Conservation (phyloP, 2,888 invertebrate genomes). For the Brachyptera risi region DNA sequence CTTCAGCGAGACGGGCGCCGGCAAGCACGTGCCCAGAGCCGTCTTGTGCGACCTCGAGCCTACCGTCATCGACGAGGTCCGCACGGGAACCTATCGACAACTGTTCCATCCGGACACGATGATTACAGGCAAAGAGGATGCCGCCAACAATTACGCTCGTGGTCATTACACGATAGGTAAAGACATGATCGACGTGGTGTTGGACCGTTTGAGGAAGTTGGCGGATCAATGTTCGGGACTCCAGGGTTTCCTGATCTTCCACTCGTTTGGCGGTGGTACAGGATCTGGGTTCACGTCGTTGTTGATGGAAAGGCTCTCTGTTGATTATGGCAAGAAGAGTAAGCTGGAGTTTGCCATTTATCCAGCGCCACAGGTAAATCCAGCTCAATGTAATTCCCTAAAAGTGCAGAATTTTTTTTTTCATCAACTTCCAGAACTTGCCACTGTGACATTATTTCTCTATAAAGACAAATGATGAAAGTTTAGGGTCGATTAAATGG, state of each 20-base stretch:
- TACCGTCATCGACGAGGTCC: slow-evolving; percentile 87
- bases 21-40: slow-evolving; percentile 92
- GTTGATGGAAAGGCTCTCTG: slow-evolving; percentile 55
- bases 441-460: too few relatives aligned
- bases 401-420: background rate
- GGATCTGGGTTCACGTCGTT: slow-evolving; percentile 58
- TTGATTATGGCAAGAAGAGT: slow-evolving; percentile 59
- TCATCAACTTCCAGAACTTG: background rate
- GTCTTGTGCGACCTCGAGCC: slow-evolving; percentile 96
- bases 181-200: slow-evolving; percentile 54
- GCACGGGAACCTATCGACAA: slow-evolving; percentile 76
- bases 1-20: slow-evolving; percentile 91
- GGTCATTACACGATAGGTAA: slow-evolving; percentile 68
- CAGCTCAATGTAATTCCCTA: background rate
- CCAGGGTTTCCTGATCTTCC: slow-evolving; percentile 88
- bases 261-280: slow-evolving; percentile 63
- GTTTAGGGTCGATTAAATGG: too few relatives aligned
- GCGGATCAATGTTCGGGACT: slow-evolving; percentile 51
- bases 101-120: slow-evolving; percentile 48
- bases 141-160: slow-evolving; percentile 43
- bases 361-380: slow-evolving; percentile 50
- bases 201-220: slow-evolving; percentile 53
- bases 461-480: too few relatives aligned
- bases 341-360: slow-evolving; percentile 58
- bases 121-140: slow-evolving; percentile 27